Base-by-base conservation (phyloP, 1,140 invertebrate genomes). In the Steinernema feltiae region DNA sequence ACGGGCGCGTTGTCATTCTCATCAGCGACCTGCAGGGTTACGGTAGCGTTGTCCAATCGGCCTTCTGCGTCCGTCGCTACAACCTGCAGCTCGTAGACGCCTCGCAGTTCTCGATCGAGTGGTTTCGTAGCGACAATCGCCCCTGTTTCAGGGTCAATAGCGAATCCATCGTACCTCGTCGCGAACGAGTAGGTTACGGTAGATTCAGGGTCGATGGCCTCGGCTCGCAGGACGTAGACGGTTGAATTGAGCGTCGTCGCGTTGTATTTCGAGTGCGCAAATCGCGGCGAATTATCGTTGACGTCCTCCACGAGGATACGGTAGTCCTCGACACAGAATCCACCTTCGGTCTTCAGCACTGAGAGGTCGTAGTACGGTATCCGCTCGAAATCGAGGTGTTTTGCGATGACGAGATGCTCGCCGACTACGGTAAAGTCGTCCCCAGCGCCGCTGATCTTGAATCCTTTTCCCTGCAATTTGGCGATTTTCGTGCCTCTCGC, bases 241-340 rank as follows among this genome's bases (percentile, higher is more conserved):
- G 93, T 93, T 71, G 94, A 89, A 0, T 93, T 94, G 0, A 93
- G 92, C 83, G 95, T 90, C 17, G 90, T 92, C 0, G 92, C 93
- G 74, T 91, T 92, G 87, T 97, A 97, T 1, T 91, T 89, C 80
- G 92, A 94, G 84, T 93, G 92, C 83, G 93, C 93, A 87, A 97
- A 97, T 72, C 94, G 90, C 12, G 94, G 94, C 76, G 93, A 92
- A 86, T 96, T 95, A 87, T 98, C 95, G 87, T 97, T 97, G 1
- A 94, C 92, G 87, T 98, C 95, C 87, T 94, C 30, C 17, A 77
- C n/a, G 1, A n/a, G 12, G 3, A 63, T 63, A 15, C 24, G 15
- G 53, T n/a, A 63, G 2, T 63, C 53, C 15, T 63, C 53, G 15
- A 63, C 53, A 21, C 53, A 63, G 24, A 63, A 63, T 15, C 24